Evolutionary conservation across 1,140 invertebrate genomes (phyloP).

Genomic region (Ceratoteleas bidentatus): DNA sequence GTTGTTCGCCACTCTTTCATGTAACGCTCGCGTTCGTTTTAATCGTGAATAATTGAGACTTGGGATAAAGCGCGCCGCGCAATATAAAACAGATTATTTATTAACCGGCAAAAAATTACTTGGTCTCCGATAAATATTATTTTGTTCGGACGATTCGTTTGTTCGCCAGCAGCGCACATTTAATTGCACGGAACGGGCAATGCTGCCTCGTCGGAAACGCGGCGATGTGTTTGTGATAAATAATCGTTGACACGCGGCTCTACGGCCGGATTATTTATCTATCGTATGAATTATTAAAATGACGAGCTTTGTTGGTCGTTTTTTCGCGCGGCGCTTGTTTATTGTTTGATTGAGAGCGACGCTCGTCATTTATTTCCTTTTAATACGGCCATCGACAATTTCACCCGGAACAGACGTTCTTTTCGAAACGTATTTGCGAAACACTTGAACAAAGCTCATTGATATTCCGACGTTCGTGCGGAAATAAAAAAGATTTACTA

Average conservation of each 20-base stretch:
- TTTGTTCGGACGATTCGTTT: constrained; percentile 36
- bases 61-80: constrained; percentile 17
- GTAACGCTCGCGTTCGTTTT: constrained; percentile 41
- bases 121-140: constrained; percentile 46
- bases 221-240: constrained; percentile 41
- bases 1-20: constrained; percentile 26
- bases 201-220: constrained; percentile 30
- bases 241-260: constrained; percentile 39
- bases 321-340: constrained; percentile 7
- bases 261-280: constrained; percentile 41
- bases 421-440: constrained; percentile 20
- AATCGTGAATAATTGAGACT: constrained; percentile 53
- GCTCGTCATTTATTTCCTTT: constrained; percentile 25
- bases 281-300: constrained; percentile 53
- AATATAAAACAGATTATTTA: constrained; percentile 46
- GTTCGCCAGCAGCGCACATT: constrained; percentile 23
- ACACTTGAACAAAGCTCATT: constrained; percentile 50
- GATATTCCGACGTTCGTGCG: constrained; percentile 34
- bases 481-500: constrained; percentile 61
- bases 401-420: constrained; percentile 11
- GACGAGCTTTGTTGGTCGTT: constrained; percentile 12
- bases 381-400: constrained; percentile 30
- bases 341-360: constrained; percentile 25
- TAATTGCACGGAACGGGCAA: constrained; percentile 40
- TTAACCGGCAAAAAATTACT: constrained; percentile 35